phyloP scores from a whole-genome alignment of 92 coral and sea anemone species.

The Galaxea fascicularis region DNA sequence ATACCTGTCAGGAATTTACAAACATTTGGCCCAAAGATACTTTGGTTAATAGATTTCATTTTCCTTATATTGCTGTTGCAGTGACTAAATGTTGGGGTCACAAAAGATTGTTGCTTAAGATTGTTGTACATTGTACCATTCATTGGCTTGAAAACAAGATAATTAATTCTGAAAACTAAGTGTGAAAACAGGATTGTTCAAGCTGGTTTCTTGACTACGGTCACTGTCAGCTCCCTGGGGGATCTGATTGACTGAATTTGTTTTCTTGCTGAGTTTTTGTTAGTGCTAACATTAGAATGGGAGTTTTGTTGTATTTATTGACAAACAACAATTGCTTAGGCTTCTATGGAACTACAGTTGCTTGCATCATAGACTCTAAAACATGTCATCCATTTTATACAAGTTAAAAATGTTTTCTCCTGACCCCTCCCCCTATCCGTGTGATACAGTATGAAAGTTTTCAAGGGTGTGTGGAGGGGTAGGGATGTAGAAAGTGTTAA shows the following conservation, averaged over 20 bases:
- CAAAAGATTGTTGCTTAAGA: too few relatives aligned
- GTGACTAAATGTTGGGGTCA: background rate
- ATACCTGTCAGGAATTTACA: background rate
- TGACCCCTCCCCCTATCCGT: too few relatives aligned
- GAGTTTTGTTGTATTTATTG: background rate
- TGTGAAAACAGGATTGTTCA: background rate
- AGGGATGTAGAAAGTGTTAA: too few relatives aligned
- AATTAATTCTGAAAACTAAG: background rate
- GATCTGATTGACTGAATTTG: constrained; percentile 4
- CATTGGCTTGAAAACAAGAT: background rate
- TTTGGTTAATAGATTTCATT: too few relatives aligned
- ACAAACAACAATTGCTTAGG: background rate
- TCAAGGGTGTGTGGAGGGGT: too few relatives aligned
- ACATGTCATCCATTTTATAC: background rate
- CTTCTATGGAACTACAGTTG: background rate
- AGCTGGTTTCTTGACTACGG: constrained; percentile 41
- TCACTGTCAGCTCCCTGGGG: constrained; percentile 30
- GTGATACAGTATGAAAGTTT: too few relatives aligned
- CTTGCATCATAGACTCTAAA: background rate
- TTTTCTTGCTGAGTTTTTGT: constrained; percentile 15
- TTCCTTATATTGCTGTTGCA: background rate
- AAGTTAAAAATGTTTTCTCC: too few relatives aligned
- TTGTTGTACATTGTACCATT: background rate
- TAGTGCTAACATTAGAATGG: background rate
- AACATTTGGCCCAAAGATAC: background rate